Base-by-base conservation (phyloP, 2,797 vertebrate species). In the Zenarchopterus dispar region DNA sequence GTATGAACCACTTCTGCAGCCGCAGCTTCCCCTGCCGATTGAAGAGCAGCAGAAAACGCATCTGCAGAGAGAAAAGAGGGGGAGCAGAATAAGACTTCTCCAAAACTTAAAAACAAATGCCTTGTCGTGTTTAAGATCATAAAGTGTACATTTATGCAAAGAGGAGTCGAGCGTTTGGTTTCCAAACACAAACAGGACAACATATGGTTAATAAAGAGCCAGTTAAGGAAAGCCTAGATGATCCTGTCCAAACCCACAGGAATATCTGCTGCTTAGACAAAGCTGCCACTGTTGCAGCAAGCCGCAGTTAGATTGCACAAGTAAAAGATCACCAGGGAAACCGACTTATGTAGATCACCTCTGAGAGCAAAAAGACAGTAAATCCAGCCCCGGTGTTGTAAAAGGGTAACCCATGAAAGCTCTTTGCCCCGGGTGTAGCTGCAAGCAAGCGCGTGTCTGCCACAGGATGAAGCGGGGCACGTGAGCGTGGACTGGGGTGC, bases 11-110 rank as follows among this genome's bases (percentile, higher is more conserved):
- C 67, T 97, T 98, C 91, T 99, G 97, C 62, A 99, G 94, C 26
- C 97, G 93, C 62, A 98, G 90, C 82, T 97, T 99, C 77, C 97
- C 97, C 94, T 99, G 97, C 17, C 96, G 95, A 81, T 96, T 99
- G 91, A 99, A 99, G 72, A 99, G 94, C 92, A 99, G 75, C 81
- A 99, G 92, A 84, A 99, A 98, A 84, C 78, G 95, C 84, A 98
- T 97, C 97, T 98, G 74, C 9, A 22, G 52, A 48, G n/a, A 10
- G 15, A 1, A 26, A 6, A 43, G 18, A 42, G 3, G 3, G 0
- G 4, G 3, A 5, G 54, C 33, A 39, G 9, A 47, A 10, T 7
- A 24, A 13, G 2, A 55, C 0, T 19, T 19, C 5, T 45, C 2
- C 8, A 42, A n/a, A 10, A 5, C 16, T 23, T 23, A 7, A 6